Evolutionary conservation across 2,888 invertebrate genomes (phyloP), one percentile per base, ranked within the genome.

Genomic region (Eudemis profundana): DNA sequence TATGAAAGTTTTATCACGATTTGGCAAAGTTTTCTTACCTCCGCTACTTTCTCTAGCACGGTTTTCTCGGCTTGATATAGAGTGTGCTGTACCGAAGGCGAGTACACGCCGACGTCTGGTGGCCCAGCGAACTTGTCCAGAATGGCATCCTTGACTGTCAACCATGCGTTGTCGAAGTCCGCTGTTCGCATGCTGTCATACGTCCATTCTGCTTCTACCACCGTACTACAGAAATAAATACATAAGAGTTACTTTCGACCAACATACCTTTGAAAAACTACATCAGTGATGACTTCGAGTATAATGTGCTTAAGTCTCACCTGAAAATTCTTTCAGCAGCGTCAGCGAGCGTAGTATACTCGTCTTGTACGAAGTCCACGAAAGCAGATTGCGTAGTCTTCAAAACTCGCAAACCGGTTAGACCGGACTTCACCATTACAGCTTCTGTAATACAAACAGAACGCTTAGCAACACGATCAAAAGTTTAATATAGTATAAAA

Each of bases 321-420:
- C 92, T 93, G 79, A 96, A 95, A 74, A 96, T 94, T 70, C 97
- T 93, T 81, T 97, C 96, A 47, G 95, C 93, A 42, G 94, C 94
- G 83, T 96, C 96, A 0, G 95, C 94, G 17, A 96, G 86, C 0
- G 96, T 95, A 23, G 96, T 94, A 82, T 95, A 97, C 74, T 96
- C 96, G 77, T 96, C 96, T 78, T 95, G 94, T 19, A 96, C 94
- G 77, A 97, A 97, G 82, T 96, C 95, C 2, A 94, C 95, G 78
- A 97, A 97, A 0, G 96, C 94, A 0, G 96, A 96, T 79, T 96
- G 95, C 0, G 96, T 96, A 0, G 96, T 96, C 84, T 97, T 97
- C 68, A 97, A 84, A 0, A 97, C 94, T 42, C 96, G 93, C 19
- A 97, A 88, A 19, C 94, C 94, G 72, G 94, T 94, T 59, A 96